phyloP scores from a whole-genome alignment of 1,140 invertebrate genomes.

The Ips nitidus region DNA sequence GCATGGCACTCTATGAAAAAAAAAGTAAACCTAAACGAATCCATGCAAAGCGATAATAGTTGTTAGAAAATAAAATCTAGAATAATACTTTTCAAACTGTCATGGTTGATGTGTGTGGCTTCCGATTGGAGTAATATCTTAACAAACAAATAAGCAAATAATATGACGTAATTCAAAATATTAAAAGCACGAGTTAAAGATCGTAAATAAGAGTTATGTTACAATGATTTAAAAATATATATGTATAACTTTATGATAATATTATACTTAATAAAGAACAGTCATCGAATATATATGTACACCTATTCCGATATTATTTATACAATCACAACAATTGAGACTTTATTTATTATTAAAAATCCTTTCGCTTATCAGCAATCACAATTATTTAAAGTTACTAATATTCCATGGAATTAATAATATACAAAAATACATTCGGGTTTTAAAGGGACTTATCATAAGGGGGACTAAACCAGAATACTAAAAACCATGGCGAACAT shows the following conservation, averaged over 20 bases:
- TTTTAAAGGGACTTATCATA: neutral
- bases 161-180: conserved; percentile 16
- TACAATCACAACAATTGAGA: conserved; percentile 24
- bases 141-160: conserved; percentile 8
- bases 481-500: neutral
- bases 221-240: conserved; percentile 35
- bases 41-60: neutral
- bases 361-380: conserved; percentile 10
- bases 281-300: conserved; percentile 19
- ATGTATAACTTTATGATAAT: neutral
- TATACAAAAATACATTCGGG: conserved; percentile 5
- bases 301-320: conserved; percentile 21
- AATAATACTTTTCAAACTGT: conserved; percentile 23
- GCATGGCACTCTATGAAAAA: conserved; percentile 22
- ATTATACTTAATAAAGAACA: conserved; percentile 11
- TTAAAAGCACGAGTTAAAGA: conserved; percentile 11
- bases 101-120: conserved; percentile 13
- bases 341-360: conserved; percentile 6
- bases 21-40: conserved; percentile 7
- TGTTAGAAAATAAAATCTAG: conserved; percentile 1
- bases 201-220: conserved; percentile 25
- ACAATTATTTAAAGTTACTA: conserved; percentile 15
- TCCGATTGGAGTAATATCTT: conserved; percentile 2
- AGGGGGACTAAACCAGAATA: neutral
- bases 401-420: conserved; percentile 1